Conservation (phyloP, 2,797 vertebrate genomes). For the Falco cherrug region DNA sequence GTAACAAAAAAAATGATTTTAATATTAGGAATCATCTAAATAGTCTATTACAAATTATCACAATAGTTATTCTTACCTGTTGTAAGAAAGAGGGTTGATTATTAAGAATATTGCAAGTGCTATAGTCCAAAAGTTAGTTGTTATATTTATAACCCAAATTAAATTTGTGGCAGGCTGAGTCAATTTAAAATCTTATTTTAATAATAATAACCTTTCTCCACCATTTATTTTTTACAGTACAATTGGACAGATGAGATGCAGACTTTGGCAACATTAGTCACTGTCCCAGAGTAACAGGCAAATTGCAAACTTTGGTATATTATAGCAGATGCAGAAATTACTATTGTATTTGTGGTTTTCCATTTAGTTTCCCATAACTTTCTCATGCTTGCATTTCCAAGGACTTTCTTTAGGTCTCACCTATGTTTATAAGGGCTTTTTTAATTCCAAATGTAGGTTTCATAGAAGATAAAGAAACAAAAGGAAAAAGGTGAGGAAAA, state of each 20-base stretch:
- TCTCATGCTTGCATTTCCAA: not conserved
- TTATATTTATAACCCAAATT: not conserved
- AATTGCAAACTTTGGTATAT: not conserved
- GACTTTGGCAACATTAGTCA: not conserved
- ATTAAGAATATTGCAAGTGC: not conserved
- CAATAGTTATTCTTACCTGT: not conserved
- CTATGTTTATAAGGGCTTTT: not conserved
- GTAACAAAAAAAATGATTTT: not conserved
- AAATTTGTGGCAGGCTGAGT: not conserved
- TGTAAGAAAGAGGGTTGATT: not conserved
- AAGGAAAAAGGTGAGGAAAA: accelerated
- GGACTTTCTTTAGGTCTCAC: not conserved
- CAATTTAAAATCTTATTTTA: not conserved
- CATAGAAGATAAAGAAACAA: not conserved
- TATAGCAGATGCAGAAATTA: not conserved
- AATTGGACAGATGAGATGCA: not conserved
- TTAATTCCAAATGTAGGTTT: not conserved
- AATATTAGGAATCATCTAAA: not conserved
- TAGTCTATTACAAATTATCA: not conserved
- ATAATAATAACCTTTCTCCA: not conserved
- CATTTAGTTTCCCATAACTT: not conserved
- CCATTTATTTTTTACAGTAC: not conserved
- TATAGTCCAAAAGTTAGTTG: not conserved
- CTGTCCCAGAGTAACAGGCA: not conserved
- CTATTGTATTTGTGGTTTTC: not conserved